Evolutionary conservation across 2,797 vertebrate genomes (phyloP), one percentile per base, ranked within the genome.

Genomic region (Molossus molossus): DNA sequence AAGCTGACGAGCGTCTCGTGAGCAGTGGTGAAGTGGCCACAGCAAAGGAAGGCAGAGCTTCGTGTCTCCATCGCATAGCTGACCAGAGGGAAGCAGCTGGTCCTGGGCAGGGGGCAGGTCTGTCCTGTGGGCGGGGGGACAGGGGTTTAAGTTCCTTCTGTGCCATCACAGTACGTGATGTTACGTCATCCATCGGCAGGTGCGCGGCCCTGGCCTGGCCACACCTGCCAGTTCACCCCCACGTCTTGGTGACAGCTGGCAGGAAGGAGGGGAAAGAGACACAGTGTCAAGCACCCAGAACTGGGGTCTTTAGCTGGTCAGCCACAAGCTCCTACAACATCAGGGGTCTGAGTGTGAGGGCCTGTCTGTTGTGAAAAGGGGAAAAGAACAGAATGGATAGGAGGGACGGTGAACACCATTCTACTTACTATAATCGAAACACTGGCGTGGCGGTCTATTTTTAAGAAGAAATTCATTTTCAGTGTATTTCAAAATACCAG

Each of bases 81-180:
- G 20, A 15, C 12, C 5, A 4, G 60, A 75, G 53, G 9, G 5
- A 0, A 37, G 79, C 82, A 6, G 53, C 12, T 12, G 17, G 40
- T 4, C 14, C 6, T 1, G 64, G n/a, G 50, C 58, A 58, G n/a
- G 25, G 4, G 45, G 70, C 7, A 6, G 55, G 58, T 70, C 62
- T 45, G 88, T 27, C 40, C 65, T 21, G 3, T n/a, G 48, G 48
- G 70, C 21, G 8, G 60, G 62, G 29, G 33, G 33, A 33, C 12
- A 9, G 77, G 57, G 25, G 21, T 18, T 11, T 17, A 15, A 21
- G 8, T 40, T 40, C 58, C n/a, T 6, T n/a, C 94, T 27, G 0
- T 3, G 13, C 33, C 48, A 2, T 53, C 12, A 11, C 6, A 25
- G 25, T 27, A 0, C 15, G 0, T 48, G 17, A 3, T 0, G 6